These are phyloP conservation scores for Prinia subflava DNA, from an alignment of 2,113 vertebrate genomes.

Conservation along the genomic window DNA sequence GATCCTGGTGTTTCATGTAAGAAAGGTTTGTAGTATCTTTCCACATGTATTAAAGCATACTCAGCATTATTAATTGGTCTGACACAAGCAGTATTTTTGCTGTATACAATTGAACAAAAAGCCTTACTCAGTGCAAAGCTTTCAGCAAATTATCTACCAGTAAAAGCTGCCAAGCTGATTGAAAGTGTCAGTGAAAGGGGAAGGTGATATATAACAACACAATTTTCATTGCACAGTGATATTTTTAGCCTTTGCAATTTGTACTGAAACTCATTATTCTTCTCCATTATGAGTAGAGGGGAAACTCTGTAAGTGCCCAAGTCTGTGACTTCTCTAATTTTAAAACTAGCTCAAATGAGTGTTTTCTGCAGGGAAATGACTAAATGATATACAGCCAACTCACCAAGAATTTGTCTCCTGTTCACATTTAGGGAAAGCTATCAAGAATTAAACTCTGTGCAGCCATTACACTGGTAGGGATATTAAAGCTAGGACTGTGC, in stretches of 20 bases:
- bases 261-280: slow-evolving; percentile 43
- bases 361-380: slow-evolving; percentile 18
- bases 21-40: not conserved
- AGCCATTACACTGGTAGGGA: slow-evolving; percentile 12
- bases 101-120: not conserved
- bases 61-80: slow-evolving; percentile 10
- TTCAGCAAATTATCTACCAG: slow-evolving; percentile 68
- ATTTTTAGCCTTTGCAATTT: slow-evolving; percentile 59
- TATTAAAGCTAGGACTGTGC: slow-evolving; percentile 3
- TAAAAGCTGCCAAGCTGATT: slow-evolving; percentile 75
- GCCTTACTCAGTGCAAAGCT: slow-evolving; percentile 17
- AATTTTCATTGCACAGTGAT: slow-evolving; percentile 63
- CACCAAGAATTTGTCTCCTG: slow-evolving; percentile 2
- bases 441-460: slow-evolving; percentile 33
- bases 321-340: slow-evolving; percentile 53
- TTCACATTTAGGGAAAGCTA: slow-evolving; percentile 13
- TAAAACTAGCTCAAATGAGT: slow-evolving; percentile 33
- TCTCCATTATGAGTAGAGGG: slow-evolving; percentile 26
- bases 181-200: slow-evolving; percentile 67
- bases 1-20: not conserved
- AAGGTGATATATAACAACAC: slow-evolving; percentile 67
- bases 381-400: slow-evolving; percentile 31
- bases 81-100: slow-evolving; percentile 3
- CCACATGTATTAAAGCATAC: not conserved
- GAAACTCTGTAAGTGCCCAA: slow-evolving; percentile 26